Percentiles rank a stretch among this genome's conserved stretches.
Conservation (phyloP, 2,888 invertebrate genomes). For the Sisyra terminalis region DNA sequence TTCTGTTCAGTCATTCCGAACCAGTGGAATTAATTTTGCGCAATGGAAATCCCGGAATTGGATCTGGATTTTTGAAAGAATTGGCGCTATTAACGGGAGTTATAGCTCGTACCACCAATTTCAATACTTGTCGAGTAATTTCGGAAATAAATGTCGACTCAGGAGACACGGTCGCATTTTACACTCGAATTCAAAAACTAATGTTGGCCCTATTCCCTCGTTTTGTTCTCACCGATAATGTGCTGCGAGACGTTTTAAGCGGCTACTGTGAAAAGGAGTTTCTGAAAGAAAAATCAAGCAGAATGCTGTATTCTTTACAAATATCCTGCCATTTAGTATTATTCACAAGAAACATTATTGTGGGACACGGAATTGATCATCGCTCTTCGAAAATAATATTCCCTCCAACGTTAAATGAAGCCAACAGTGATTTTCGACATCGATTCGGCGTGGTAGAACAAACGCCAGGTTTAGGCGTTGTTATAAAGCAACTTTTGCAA, state of each 20-base stretch:
- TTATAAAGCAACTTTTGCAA: constrained; percentile 36
- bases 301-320: constrained; percentile 33
- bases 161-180: constrained; percentile 23
- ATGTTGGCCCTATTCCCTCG: constrained; percentile 59
- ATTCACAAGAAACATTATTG: constrained; percentile 50
- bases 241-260: constrained; percentile 23
- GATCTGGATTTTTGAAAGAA: constrained; percentile 51
- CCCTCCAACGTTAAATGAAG: constrained; percentile 30
- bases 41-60: constrained; percentile 46
- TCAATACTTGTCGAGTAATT: constrained; percentile 18
- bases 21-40: constrained; percentile 63
- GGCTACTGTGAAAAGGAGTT: constrained; percentile 15
- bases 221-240: constrained; percentile 36
- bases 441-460: constrained; percentile 20
- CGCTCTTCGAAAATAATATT: constrained; percentile 34
- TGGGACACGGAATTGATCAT: constrained; percentile 35
- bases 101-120: constrained; percentile 22
- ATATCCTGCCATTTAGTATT: constrained; percentile 54
- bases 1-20: constrained; percentile 67
- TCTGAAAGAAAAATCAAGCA: constrained; percentile 22
- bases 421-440: constrained; percentile 17
- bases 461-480: constrained; percentile 31
- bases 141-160: constrained; percentile 13
- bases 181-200: constrained; percentile 52
- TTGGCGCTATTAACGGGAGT: constrained; percentile 57